Evolutionary conservation across 2,888 invertebrate species (phyloP).

Genomic region (Agrilus biguttatus): DNA sequence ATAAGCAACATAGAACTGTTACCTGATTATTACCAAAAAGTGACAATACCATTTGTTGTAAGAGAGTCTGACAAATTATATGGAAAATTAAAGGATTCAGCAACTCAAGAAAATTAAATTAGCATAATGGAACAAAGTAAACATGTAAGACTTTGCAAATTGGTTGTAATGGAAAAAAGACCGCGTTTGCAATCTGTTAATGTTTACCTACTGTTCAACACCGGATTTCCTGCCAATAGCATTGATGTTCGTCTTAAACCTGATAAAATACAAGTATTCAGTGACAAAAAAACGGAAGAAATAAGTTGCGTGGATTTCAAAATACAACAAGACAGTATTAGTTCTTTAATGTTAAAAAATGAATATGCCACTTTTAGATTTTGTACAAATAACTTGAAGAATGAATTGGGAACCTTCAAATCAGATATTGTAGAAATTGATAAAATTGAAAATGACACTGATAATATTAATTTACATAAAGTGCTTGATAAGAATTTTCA

Average conservation of each 20-base stretch:
- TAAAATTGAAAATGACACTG: slow-evolving; percentile 1
- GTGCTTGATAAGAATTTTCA: slow-evolving; percentile 30
- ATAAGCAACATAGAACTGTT: slow-evolving; percentile 79
- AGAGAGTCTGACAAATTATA: slow-evolving; percentile 63
- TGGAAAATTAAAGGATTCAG: slow-evolving; percentile 45
- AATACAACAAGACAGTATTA: slow-evolving; percentile 21
- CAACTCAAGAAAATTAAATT: slow-evolving; percentile 19
- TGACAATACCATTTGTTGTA: slow-evolving; percentile 66
- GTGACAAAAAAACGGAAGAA: slow-evolving; percentile 10
- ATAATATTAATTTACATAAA: slow-evolving; percentile 7
- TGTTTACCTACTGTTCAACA: slow-evolving; percentile 38
- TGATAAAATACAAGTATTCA: slow-evolving; percentile 14
- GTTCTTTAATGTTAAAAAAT: slow-evolving; percentile 18
- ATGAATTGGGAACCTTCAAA: slow-evolving; percentile 20
- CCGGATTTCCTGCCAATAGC: slow-evolving; percentile 6
- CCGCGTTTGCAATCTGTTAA: slow-evolving; percentile 45
- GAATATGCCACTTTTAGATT: slow-evolving; percentile 25
- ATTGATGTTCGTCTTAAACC: slow-evolving; percentile 14
- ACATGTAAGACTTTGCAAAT: slow-evolving; percentile 22
- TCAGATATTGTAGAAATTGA: slow-evolving; percentile 17
- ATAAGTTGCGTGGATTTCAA: slow-evolving; percentile 14
- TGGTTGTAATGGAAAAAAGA: slow-evolving; percentile 43
- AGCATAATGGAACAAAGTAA: slow-evolving; percentile 6
- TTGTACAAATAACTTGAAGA: slow-evolving; percentile 16
- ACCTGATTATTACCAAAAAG: slow-evolving; percentile 70